Evolutionary conservation across 92 coral and sea anemone species (phyloP).

Genomic region (Phenganax stokvisi): DNA sequence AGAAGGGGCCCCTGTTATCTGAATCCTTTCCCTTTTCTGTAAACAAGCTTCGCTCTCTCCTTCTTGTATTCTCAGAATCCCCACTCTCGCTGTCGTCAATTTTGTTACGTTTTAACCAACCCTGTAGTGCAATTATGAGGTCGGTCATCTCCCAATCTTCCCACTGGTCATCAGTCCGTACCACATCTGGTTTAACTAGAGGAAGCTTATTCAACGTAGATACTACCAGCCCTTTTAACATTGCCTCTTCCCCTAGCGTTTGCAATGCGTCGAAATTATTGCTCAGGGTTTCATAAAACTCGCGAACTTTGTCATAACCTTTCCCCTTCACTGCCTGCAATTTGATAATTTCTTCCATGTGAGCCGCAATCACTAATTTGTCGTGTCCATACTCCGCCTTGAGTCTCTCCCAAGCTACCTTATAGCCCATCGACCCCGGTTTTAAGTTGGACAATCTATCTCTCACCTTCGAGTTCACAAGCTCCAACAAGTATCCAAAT

Average conservation of each 20-base stretch:
- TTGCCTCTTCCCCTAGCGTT: constrained; percentile 4
- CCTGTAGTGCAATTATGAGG: too few species aligned
- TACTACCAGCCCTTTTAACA: constrained; percentile 12
- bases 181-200: constrained; percentile 13
- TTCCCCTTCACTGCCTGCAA: constrained; percentile 1
- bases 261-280: background rate
- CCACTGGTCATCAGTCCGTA: too few species aligned
- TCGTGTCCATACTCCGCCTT: constrained; percentile 3
- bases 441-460: constrained; percentile 6
- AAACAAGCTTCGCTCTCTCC: too few species aligned
- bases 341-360: constrained; percentile 17
- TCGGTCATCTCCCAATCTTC: too few species aligned
- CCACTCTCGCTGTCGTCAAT: too few species aligned
- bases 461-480: constrained; percentile 2
- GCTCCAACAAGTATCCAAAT: constrained; percentile 24
- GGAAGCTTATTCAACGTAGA: constrained; percentile 20
- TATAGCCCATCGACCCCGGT: background rate
- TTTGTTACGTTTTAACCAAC: too few species aligned
- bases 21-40: too few species aligned
- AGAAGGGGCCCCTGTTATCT: too few species aligned
- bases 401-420: constrained; percentile 12
- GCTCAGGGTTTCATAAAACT: constrained; percentile 15
- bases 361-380: constrained; percentile 18
- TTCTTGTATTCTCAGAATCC: too few species aligned
- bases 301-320: constrained; percentile 8